These are phyloP conservation scores for Elanoides forficatus DNA, from an alignment of 2,113 vertebrate species.

Conservation along the genomic window DNA sequence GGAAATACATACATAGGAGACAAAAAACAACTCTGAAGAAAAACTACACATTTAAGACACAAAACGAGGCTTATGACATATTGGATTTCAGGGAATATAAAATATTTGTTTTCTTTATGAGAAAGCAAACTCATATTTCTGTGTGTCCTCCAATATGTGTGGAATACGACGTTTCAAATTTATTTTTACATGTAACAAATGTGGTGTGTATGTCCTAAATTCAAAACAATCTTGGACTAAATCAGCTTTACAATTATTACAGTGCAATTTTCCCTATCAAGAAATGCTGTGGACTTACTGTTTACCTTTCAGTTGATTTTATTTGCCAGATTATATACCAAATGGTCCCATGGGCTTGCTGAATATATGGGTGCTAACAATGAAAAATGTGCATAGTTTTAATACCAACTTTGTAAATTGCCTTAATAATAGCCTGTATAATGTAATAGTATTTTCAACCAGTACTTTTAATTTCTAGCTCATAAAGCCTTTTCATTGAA, in stretches of 20 bases:
- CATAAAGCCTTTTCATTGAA: conserved; percentile 85
- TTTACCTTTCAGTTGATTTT: conserved; percentile 77
- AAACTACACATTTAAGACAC: not conserved
- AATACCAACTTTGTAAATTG: conserved; percentile 84
- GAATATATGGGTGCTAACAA: conserved; percentile 79
- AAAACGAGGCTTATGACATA: not conserved
- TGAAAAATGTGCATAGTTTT: conserved; percentile 80
- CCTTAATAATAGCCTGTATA: conserved; percentile 82
- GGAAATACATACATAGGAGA: not conserved
- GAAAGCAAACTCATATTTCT: not conserved
- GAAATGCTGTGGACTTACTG: conserved; percentile 64
- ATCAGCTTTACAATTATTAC: conserved; percentile 57
- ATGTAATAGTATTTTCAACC: conserved; percentile 85
- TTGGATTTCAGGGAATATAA: not conserved
- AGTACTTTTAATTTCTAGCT: conserved; percentile 87
- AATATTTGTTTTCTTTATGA: not conserved
- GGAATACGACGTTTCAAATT: not conserved
- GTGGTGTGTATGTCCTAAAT: not conserved
- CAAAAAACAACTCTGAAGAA: not conserved
- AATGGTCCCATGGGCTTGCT: conserved; percentile 78
- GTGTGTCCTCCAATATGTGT: not conserved
- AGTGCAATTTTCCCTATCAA: conserved; percentile 60
- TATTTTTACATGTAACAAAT: conserved; percentile 20
- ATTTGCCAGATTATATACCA: conserved; percentile 75
- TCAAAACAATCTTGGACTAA: conserved; percentile 58